Conservation (phyloP, 2,888 invertebrate genomes). For the Timema podura region DNA sequence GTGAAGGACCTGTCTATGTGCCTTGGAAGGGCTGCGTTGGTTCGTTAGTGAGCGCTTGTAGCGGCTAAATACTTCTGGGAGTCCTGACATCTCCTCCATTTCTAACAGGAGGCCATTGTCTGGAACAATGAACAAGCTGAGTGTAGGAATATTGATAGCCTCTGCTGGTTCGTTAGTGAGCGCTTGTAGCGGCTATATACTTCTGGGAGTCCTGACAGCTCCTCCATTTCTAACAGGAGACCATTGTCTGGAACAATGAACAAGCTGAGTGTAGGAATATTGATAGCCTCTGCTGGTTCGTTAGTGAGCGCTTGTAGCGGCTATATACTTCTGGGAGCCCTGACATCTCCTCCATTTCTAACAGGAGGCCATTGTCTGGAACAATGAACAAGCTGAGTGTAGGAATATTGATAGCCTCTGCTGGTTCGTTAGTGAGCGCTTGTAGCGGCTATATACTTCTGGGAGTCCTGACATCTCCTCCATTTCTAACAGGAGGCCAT, state of each 20-base stretch:
- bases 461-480: conserved; percentile 3
- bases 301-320: neutral
- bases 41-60: neutral
- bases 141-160: too few relatives aligned
- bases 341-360: conserved; percentile 1
- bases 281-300: neutral
- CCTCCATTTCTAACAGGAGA: neutral
- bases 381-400: neutral
- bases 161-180: neutral
- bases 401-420: neutral
- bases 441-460: neutral
- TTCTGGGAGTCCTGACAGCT: neutral
- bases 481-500: neutral
- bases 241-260: neutral
- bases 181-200: neutral
- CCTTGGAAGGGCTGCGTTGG: neutral
- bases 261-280: too few relatives aligned
- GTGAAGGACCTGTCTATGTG: neutral
- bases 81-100: neutral
- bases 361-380: neutral
- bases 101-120: neutral
- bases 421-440: neutral
- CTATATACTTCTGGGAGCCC: neutral
- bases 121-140: neutral
- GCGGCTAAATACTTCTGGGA: neutral